These are phyloP conservation scores for Orchestia grillus DNA, from an alignment of 1,140 invertebrate genomes.

Conservation along the genomic window DNA sequence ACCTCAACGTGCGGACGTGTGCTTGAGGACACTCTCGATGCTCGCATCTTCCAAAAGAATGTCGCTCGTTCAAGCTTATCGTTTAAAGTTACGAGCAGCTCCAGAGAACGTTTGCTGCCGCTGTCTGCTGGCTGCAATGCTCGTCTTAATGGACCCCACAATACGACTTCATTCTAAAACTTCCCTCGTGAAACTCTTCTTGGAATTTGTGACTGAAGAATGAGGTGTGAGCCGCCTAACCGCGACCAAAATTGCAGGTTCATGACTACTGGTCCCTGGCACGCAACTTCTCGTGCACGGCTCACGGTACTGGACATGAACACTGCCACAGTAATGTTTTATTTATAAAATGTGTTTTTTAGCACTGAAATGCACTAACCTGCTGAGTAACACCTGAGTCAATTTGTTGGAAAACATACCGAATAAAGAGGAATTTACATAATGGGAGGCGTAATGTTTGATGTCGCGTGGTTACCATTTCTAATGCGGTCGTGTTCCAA, in stretches of 20 bases:
- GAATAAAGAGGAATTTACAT: background rate
- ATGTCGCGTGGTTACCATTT: background rate
- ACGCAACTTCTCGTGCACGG: background rate
- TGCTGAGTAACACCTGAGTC: background rate
- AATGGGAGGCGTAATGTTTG: background rate
- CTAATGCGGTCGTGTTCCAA: background rate
- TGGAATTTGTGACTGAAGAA: constrained; percentile 42
- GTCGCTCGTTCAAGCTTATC: constrained; percentile 32
- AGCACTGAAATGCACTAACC: background rate
- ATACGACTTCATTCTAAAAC: constrained; percentile 34
- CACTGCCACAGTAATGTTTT: background rate
- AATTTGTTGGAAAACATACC: background rate
- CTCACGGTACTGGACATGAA: background rate
- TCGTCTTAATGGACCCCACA: constrained; percentile 31
- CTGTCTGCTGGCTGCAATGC: background rate
- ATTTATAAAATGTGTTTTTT: background rate
- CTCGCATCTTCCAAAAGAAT: background rate
- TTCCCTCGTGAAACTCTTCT: background rate
- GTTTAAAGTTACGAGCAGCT: constrained; percentile 44
- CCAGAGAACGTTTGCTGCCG: constrained; percentile 2
- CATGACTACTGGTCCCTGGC: background rate
- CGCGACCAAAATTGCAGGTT: background rate
- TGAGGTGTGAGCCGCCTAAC: constrained; percentile 7
- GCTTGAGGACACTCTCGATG: background rate
- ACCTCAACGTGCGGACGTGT: background rate